A percentile compares a stretch with the other conserved stretches of the same genome.
Conservation (phyloP, 1,140 invertebrate species). For the Trigoniulus corallinus region DNA sequence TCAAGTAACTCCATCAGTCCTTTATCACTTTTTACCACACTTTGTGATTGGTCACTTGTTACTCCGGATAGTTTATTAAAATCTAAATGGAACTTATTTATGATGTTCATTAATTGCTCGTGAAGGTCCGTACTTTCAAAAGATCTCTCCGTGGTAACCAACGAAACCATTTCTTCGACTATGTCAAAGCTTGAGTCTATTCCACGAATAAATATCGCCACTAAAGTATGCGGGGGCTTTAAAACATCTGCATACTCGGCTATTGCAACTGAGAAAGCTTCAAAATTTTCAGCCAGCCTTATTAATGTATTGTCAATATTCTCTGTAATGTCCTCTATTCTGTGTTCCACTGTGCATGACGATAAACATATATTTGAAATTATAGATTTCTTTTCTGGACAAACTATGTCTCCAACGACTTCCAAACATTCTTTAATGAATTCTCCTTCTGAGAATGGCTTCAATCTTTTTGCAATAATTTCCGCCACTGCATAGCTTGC, state of each 20-base stretch:
- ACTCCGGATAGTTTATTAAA: no score
- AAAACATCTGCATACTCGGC: slow-evolving; percentile 3
- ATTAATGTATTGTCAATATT: slow-evolving; percentile 3
- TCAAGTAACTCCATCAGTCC: no score
- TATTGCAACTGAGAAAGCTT: slow-evolving; percentile 1
- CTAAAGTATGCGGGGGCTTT: background rate
- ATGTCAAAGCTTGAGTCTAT: no score
- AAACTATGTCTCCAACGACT: background rate
- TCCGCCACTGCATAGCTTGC: no score
- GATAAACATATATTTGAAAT: slow-evolving; percentile 2
- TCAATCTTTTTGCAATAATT: slow-evolving; percentile 6
- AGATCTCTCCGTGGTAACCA: no score
- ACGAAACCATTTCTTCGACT: slow-evolving; percentile 7
- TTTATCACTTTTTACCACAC: no score
- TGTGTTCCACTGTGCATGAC: background rate
- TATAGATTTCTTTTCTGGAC: background rate
- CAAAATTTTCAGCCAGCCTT: background rate
- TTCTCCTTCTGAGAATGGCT: background rate
- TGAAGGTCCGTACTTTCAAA: no score
- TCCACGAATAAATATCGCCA: slow-evolving; percentile 6
- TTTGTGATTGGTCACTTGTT: no score
- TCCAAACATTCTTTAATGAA: slow-evolving; percentile 4
- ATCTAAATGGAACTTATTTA: no score
- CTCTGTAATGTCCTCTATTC: slow-evolving; percentile 1
- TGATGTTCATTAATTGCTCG: no score